Evolutionary conservation across 1,140 invertebrate genomes (phyloP).

Genomic region (Bombyx mandarina): DNA sequence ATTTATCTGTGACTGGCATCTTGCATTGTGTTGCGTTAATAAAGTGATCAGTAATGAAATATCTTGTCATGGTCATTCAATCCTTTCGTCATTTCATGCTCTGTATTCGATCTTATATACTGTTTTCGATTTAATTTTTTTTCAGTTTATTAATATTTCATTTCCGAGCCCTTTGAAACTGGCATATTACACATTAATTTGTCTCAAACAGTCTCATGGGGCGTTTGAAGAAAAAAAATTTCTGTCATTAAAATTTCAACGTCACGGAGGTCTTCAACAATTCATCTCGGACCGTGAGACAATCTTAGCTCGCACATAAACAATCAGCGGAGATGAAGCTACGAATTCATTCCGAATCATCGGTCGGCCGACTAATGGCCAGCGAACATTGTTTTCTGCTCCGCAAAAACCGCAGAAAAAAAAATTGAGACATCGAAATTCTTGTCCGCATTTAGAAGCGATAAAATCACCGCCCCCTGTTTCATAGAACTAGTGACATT

Average conservation of each 20-base stretch:
- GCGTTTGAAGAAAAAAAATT: no score
- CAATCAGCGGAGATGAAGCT: constrained; percentile 25
- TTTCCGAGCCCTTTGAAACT: background rate
- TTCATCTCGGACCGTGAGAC: constrained; percentile 30
- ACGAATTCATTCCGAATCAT: constrained; percentile 37
- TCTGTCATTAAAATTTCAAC: background rate
- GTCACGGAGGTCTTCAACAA: constrained; percentile 32
- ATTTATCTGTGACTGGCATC: constrained; percentile 44
- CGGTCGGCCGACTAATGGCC: constrained; percentile 33
- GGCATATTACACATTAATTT: background rate
- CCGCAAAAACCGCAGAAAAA: constrained; percentile 40
- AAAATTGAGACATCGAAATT: constrained; percentile 58
- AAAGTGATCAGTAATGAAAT: constrained; percentile 21
- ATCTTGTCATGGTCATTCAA: constrained; percentile 48
- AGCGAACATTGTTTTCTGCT: constrained; percentile 44
- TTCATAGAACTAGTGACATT: background rate
- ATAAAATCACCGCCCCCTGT: constrained; percentile 53
- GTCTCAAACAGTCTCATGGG: background rate
- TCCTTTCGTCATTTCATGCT: constrained; percentile 50
- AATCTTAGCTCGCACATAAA: constrained; percentile 39
- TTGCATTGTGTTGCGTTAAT: constrained; percentile 19
- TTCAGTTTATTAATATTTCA: background rate
- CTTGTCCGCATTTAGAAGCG: constrained; percentile 56
- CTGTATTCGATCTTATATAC: constrained; percentile 4
- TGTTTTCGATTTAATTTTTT: background rate